Percentiles rank a stretch among this genome's conserved stretches.
Evolutionary conservation across 2,113 vertebrate genomes (phyloP).

Genomic region (Hyperopisus bebe): DNA sequence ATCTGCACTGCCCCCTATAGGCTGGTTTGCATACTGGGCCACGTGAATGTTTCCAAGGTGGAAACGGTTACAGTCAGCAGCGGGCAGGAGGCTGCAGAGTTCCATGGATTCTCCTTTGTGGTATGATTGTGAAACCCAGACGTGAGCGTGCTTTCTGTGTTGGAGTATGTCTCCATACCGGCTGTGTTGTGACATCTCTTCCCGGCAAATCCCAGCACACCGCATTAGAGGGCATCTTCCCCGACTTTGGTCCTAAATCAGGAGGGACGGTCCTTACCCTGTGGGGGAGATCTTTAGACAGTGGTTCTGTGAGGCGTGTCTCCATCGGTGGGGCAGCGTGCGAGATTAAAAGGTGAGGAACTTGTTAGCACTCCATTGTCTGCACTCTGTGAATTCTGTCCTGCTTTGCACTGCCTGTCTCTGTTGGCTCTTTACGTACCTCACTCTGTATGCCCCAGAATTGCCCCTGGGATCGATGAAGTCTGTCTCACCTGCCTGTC

Average conservation of each 20-base stretch:
- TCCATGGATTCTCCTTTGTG: conserved; percentile 77
- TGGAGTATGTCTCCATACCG: neutral
- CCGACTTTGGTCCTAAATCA: conserved; percentile 80
- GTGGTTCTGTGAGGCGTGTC: conserved; percentile 73
- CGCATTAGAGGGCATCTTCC: conserved; percentile 77
- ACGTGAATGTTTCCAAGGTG: conserved; percentile 59
- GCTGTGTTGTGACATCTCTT: neutral
- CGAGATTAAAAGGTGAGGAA: conserved; percentile 73
- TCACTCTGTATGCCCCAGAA: too few species aligned
- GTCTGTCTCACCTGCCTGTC: neutral
- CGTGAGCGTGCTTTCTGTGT: neutral
- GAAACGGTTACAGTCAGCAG: conserved; percentile 76
- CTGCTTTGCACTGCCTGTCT: neutral
- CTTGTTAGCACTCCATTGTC: neutral
- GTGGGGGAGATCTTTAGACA: conserved; percentile 72
- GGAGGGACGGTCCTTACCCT: conserved; percentile 85
- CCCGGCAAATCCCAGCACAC: conserved; percentile 64
- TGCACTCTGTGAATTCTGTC: neutral
- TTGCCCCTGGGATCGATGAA: neutral
- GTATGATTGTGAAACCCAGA: conserved; percentile 58
- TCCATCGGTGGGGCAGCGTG: conserved; percentile 73
- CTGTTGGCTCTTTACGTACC: neutral
- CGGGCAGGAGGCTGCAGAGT: conserved; percentile 55
- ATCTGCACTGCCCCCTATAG: neutral
- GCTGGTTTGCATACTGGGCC: conserved; percentile 17